A percentile compares a stretch with the other conserved stretches of the same genome.
phyloP scores from a whole-genome alignment of 64 coral and sea anemone genomes.

The Montipora cactus region DNA sequence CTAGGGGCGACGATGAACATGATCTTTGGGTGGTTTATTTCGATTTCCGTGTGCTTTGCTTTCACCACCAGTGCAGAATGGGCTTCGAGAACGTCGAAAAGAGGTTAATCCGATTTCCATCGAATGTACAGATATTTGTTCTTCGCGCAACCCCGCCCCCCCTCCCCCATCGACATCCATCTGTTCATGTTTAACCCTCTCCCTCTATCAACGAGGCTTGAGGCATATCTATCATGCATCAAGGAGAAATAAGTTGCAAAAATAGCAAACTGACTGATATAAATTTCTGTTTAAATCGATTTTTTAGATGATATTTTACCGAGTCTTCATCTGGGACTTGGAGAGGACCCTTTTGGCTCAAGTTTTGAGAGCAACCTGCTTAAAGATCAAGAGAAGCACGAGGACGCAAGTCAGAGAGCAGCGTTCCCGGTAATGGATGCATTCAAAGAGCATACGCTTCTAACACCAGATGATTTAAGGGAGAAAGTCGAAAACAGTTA shows the following conservation, averaged over 20 bases:
- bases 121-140: no score
- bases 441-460: constrained; percentile 54
- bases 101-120: not conserved
- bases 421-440: constrained; percentile 77
- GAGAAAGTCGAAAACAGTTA: constrained; percentile 68
- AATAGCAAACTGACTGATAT: not conserved
- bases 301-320: constrained; percentile 42
- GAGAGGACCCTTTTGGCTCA: constrained; percentile 29
- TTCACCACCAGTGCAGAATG: not conserved
- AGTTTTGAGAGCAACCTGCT: constrained; percentile 6
- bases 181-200: not conserved
- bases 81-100: constrained; percentile 16
- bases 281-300: no score
- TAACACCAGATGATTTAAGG: constrained; percentile 56
- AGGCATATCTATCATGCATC: not conserved
- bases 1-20: constrained; percentile 1
- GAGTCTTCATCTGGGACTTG: constrained; percentile 29
- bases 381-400: constrained; percentile 7
- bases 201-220: not conserved
- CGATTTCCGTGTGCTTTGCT: constrained; percentile 2
- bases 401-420: constrained; percentile 23
- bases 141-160: not conserved
- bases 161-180: not conserved
- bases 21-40: not conserved
- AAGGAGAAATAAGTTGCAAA: not conserved